Conservation (phyloP, 2,888 invertebrate genomes). For the Pristionchus mayeri region DNA sequence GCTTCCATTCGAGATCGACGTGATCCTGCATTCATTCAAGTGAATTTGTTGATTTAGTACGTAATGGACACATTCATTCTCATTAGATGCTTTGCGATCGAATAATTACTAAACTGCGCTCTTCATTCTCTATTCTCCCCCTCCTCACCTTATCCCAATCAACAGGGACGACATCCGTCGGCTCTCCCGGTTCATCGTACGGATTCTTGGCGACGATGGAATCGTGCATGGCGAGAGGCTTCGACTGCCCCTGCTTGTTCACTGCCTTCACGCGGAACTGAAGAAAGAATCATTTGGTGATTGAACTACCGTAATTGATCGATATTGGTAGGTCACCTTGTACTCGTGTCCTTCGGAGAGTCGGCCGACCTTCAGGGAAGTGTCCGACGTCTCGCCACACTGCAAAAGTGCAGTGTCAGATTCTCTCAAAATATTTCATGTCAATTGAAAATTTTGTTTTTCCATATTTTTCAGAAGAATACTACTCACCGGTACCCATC, state of each 20-base stretch:
- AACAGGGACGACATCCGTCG: conserved; percentile 80
- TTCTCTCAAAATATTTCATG: not conserved
- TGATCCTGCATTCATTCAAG: conserved; percentile 85
- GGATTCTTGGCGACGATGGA: conserved; percentile 94
- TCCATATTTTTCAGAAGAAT: not conserved
- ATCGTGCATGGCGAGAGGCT: conserved; percentile 81
- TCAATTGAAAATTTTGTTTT: not conserved
- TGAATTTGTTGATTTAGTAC: no score
- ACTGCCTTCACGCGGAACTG: conserved; percentile 91
- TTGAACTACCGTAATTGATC: not conserved
- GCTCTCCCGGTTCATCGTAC: conserved; percentile 79
- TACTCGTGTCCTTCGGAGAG: conserved; percentile 94
- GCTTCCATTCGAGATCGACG: conserved; percentile 95
- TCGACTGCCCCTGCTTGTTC: conserved; percentile 92
- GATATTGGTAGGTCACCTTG: conserved; percentile 78
- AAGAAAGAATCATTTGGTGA: not conserved
- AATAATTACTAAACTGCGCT: no score
- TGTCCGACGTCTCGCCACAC: conserved; percentile 75
- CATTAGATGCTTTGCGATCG: no score
- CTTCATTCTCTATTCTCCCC: not conserved
- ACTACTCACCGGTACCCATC: conserved; percentile 73
- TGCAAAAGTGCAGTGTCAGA: conserved; percentile 49
- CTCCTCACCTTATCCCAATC: conserved; percentile 87
- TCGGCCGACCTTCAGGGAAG: conserved; percentile 81
- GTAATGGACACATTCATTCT: no score